Evolutionary conservation across 2,113 vertebrate species (phyloP).

Genomic region (Acinonyx jubatus): DNA sequence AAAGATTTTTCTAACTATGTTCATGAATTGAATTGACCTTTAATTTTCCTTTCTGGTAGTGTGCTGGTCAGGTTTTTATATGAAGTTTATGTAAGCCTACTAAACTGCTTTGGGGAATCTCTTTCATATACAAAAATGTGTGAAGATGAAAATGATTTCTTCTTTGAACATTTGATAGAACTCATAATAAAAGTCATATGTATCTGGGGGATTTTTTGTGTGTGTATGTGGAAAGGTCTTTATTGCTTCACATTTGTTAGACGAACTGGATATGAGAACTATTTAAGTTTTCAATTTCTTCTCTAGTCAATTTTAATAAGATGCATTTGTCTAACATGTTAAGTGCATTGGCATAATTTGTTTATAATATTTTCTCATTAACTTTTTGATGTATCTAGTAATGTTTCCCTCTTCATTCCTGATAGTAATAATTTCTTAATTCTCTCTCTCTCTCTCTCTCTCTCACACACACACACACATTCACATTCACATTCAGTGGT

Average conservation of each 20-base stretch:
- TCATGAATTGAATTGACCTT: not conserved
- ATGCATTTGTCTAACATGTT: not conserved
- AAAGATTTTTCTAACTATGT: not conserved
- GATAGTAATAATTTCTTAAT: not conserved
- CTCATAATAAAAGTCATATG: not conserved
- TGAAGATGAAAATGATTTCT: not conserved
- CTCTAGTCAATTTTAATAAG: not conserved
- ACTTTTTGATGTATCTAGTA: not conserved
- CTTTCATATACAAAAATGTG: not conserved
- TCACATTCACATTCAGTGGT: not conserved
- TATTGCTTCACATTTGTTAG: not conserved
- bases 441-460: not conserved
- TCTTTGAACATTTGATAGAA: slow-evolving; percentile 1
- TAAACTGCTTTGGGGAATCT: not conserved
- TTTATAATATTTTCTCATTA: not conserved
- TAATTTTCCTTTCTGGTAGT: slow-evolving; percentile 38
- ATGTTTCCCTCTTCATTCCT: not conserved
- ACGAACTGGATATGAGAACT: not conserved
- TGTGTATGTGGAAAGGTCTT: not conserved
- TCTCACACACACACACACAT: not conserved
- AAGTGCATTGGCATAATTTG: not conserved
- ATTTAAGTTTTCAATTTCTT: slow-evolving; percentile 38
- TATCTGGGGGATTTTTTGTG: not conserved
- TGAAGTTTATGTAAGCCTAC: not conserved
- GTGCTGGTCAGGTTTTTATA: not conserved